Evolutionary conservation across 2,888 invertebrate species (phyloP), one percentile per base, ranked within the genome.

Genomic region (Poecilobothrus nobilitatus): DNA sequence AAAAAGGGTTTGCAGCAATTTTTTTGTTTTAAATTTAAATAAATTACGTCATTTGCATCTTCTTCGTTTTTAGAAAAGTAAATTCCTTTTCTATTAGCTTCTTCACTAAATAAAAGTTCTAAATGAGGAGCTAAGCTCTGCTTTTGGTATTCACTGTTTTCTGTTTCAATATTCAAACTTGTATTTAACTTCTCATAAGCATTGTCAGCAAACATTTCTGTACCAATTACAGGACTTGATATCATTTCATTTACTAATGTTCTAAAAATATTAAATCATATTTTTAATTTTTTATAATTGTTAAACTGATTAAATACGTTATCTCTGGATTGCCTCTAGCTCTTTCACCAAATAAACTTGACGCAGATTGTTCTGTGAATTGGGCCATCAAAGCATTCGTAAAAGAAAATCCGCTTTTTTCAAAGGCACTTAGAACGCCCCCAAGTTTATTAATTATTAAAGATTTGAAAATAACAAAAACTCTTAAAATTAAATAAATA

Each of bases 391-490:
- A 87, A 75, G 93, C 85, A 76, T 89, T 88, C 37, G 87, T 86
- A 66, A 94, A 79, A 66, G 81, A 83, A 71, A 89, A 84, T 44
- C 86, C 85, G 76, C 85, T 82, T 5, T 87, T 84, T 75, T 86
- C 82, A 18, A 95, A 86, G 33, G 86, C 80, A 67, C 86, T 87
- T 0, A 96, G 76, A 68, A 96, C 89, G 75, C 89, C 87, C 0
- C 95, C 94, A 72, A 90, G 84, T 77, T 87, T 86, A 22, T 86
- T 83, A 27, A 90, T 83, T 10, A 88, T 86, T 70, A 88, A 84
- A 10, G 93, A 91, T 79, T 93, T 94, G 10, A 96, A 83, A 73
- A 96, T 81, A 5, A 87, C 88, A 81, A 92, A 90, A 1, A 92
- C 91, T 75, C 91, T 91, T 75, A 63, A 64, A 69, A 68, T 22